Conservation (phyloP, 1,140 invertebrate species). For the Drosophila nigrodunni region DNA sequence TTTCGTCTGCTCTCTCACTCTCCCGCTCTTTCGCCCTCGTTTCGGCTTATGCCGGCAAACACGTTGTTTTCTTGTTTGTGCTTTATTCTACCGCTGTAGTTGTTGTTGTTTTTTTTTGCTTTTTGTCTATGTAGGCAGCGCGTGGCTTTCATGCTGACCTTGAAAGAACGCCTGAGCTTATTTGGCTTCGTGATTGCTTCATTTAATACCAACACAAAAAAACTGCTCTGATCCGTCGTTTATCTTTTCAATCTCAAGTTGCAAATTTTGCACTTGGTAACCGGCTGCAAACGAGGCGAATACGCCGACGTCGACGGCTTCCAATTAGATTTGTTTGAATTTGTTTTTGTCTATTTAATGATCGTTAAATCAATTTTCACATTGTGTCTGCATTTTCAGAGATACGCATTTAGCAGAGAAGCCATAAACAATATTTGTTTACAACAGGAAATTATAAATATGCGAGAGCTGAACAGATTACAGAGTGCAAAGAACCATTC, state of each 20-base stretch:
- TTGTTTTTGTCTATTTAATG: neutral
- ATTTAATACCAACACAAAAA: slow-evolving; percentile 16
- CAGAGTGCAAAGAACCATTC: too few relatives aligned
- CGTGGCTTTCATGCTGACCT: slow-evolving; percentile 21
- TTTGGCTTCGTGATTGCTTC: slow-evolving; percentile 11
- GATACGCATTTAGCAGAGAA: neutral
- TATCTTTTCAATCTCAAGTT: neutral
- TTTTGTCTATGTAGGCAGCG: neutral
- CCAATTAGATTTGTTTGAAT: neutral
- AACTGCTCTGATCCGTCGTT: neutral
- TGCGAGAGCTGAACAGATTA: too few relatives aligned
- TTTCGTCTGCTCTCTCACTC: neutral
- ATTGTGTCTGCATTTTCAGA: neutral
- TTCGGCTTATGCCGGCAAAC: neutral
- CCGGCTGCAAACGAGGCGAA: neutral
- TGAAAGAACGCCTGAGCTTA: slow-evolving; percentile 25
- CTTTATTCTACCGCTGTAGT: neutral
- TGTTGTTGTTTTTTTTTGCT: neutral
- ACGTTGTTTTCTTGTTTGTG: slow-evolving; percentile 7
- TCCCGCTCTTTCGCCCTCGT: too few relatives aligned
- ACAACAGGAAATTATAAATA: too few relatives aligned
- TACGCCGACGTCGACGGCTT: neutral
- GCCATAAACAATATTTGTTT: neutral
- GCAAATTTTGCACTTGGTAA: slow-evolving; percentile 22
- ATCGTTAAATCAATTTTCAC: neutral